Base-by-base conservation (phyloP, 92 coral and sea anemone genomes). In the Phymanthus crucifer region DNA sequence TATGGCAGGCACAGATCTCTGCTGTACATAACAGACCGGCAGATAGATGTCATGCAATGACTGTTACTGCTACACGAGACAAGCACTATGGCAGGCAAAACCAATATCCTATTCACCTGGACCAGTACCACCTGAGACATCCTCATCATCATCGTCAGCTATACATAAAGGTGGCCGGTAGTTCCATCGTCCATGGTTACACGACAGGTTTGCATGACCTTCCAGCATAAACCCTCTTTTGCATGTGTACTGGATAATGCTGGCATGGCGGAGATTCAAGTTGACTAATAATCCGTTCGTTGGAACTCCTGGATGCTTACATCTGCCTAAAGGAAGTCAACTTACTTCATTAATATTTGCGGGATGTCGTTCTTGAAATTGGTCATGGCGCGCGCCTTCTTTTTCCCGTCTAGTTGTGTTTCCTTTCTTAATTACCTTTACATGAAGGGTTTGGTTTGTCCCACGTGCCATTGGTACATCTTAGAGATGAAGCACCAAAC, bases 141-240 rank as follows among this genome's bases (percentile, higher is more conserved):
- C 83, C 17, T 78, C 75, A 67, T 26, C 82, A 32, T 32, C 80
- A 36, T 64, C 83, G 21, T 78, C 82, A 10, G 6, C 50, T 9
- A 78, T 80, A 64, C 93, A 91, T 31, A 35, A 66, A 27, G 93
- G 88, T 17, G 80, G 31, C 31, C 75, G 80, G 67, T 76, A 76
- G 34, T 87, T 83, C 96, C 93, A 91, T 48, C 74, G 76, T 32
- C 92, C 93, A 56, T 86, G 76, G 14, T 65, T 79, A 52, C 96
- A 91, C 10, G 79, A 78, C 13, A 87, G 81, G 24, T 61, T 57
- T 52, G 83, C 76, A 38, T 83, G 78, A 35, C 96, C 96, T 19
- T 73, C 84, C 83, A 89, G 75, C 61, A 80, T 68, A 80, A 57
- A 91, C 3, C 96, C 93, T 24, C 83, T 64, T 16, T 71, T 67